Base-by-base conservation (phyloP, 1,140 invertebrate genomes). In the Tribolium castaneum region DNA sequence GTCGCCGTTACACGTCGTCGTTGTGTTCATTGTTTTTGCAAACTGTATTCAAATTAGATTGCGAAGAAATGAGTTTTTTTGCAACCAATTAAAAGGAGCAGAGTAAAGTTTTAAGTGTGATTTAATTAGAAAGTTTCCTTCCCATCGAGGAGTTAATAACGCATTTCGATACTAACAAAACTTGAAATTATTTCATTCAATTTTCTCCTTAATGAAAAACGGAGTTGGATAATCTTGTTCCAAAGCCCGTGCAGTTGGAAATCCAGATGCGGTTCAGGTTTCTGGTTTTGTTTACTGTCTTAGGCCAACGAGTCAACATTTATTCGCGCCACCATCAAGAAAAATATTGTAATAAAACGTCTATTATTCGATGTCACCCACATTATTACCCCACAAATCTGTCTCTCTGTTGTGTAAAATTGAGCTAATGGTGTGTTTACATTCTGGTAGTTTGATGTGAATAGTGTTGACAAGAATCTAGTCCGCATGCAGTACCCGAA, bases 381-480 rank as follows among this genome's bases (percentile, higher is more conserved):
- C n/a, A 45, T 45, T 59, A 6, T 22, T n/a, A 59, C 7, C 6
- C 13, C 54, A 59, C 54, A 59, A 59, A 14, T 22, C 22, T 9
- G 6, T 16, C 9, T 25, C 22, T 66, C 35, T 66, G n/a, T 12
- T 66, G 9, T 66, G 3, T 34, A 34, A 62, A 62, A 62, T n/a
- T 62, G 56, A 35, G 56, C 56, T 35, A 9, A 22, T 56, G 54
- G n/a, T 59, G 19, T 59, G 54, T 59, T 59, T 59, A 59, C 54
- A 59, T 59, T 59, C 51, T 45, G 22, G 54, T 59, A 59, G 54
- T 59, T 59, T 59, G 54, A 59, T 59, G 54, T 59, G 54, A 59
- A 66, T 66, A 66, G 10, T 66, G 25, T 66, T 66, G 30, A 35
- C 25, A 66, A 66, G 59, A 59, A 59, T 66, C 34, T 66, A 66